Conservation (phyloP, 53 echinoderm and acorn worm species). For the Henricia sp. region DNA sequence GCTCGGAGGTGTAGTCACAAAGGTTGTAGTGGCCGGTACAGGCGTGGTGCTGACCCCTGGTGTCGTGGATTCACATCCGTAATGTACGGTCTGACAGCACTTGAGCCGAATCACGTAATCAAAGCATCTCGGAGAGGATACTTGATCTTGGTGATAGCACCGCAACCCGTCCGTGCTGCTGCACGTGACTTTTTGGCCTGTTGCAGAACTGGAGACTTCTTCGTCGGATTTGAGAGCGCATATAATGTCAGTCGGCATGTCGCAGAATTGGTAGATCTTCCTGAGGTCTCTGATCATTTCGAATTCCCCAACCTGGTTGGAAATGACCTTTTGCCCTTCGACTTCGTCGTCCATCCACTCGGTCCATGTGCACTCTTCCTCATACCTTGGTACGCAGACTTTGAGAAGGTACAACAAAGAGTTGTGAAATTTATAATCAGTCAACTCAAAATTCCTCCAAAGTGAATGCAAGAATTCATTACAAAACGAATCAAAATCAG, state of each 20-base stretch:
- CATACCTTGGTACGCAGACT: constrained; percentile 33
- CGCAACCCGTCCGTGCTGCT: constrained; percentile 8
- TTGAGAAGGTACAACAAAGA: not conserved
- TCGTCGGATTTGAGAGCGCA: constrained; percentile 12
- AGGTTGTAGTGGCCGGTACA: not conserved
- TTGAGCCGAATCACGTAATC: constrained; percentile 46
- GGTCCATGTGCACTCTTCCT: constrained; percentile 38
- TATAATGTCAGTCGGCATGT: constrained; percentile 23
- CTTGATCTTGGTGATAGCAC: constrained; percentile 29
- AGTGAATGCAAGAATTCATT: not conserved
- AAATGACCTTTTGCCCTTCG: constrained; percentile 15
- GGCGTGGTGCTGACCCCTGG: not conserved
- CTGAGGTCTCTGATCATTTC: constrained; percentile 33
- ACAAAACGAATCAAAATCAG: not conserved
- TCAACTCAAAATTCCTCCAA: not conserved
- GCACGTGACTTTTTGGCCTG: constrained; percentile 21
- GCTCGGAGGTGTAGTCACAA: not conserved
- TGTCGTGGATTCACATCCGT: constrained; percentile 26
- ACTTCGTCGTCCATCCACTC: constrained; percentile 56
- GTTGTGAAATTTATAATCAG: not conserved
- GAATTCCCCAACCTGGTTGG: not conserved
- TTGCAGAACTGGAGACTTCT: not conserved
- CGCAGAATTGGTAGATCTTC: constrained; percentile 25
- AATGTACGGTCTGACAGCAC: constrained; percentile 20
- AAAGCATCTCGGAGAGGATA: not conserved